Conservation (phyloP, 2,888 invertebrate species). For the Atethmia centrago region DNA sequence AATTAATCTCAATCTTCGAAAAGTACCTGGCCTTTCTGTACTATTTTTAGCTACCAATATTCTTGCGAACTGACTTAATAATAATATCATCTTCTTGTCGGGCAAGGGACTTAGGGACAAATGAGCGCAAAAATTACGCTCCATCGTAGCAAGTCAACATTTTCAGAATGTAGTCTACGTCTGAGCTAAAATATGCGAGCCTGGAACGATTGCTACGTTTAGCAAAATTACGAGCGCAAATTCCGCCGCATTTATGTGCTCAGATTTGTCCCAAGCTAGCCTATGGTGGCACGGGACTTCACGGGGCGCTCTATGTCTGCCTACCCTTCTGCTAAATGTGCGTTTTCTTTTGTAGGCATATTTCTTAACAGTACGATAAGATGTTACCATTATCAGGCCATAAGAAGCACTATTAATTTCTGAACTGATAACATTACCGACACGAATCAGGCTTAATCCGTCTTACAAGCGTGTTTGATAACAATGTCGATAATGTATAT, state of each 20-base stretch:
- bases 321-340: background rate
- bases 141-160: too few species aligned
- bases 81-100: background rate
- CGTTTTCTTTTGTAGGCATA: background rate
- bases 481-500: slow-evolving; percentile 41
- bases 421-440: slow-evolving; percentile 40
- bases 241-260: background rate
- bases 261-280: background rate
- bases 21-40: slow-evolving; percentile 17
- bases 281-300: background rate
- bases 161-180: background rate
- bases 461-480: slow-evolving; percentile 43
- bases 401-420: slow-evolving; percentile 41
- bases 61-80: background rate
- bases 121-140: background rate
- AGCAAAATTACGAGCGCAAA: background rate
- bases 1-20: slow-evolving; percentile 20
- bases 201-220: too few species aligned
- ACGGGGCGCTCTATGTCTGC: background rate
- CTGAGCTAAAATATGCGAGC: background rate
- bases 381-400: slow-evolving; percentile 32
- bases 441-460: slow-evolving; percentile 30
- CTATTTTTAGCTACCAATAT: slow-evolving; percentile 18
- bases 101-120: background rate
- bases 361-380: slow-evolving; percentile 35